Base-by-base conservation (phyloP, 2,797 vertebrate species). In the Agapornis canus region DNA sequence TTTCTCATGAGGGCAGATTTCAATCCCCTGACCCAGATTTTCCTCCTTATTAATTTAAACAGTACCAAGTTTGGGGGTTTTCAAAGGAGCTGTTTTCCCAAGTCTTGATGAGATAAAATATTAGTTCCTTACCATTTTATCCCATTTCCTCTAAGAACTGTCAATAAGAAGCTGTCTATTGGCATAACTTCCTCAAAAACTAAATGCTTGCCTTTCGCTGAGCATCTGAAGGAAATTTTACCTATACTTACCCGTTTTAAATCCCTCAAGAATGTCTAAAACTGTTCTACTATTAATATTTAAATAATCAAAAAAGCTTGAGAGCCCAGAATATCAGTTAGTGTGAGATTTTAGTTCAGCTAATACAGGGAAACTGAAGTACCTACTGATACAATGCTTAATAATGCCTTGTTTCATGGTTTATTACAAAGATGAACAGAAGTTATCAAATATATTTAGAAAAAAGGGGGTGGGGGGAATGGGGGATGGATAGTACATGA, bases 11-110 rank as follows among this genome's bases (percentile, higher is more conserved):
- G 35, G 22, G n/a, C 43, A 69, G 37, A 86, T 35, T 60, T 77
- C 64, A 89, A 60, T 4, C 11, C 31, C 37, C 43, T 37, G 29
- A 86, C 9, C 43, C 43, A 81, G 31, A 76, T 76, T 22, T 84
- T 82, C 23, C 31, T 86, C 61, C 35, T 32, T 49, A 4, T 54
- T 66, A 83, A 86, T 68, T 81, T 40, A 52, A 92, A 78, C 1
- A 1, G 8, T n/a, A 89, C 25, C 18, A 61, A 56, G 4, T 22
- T 66, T 35, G 7, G 0, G 0, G 0, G 0, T 31, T 56, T 56
- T 82, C 76, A 13, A 52, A 42, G 22, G 18, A 72, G 32, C 19
- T 48, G 6, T 45, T 84, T 85, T 60, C 18, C 73, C 14, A 59
- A 20, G 26, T 54, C 6, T 45, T 51, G 35, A 3, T 17, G n/a